Base-by-base conservation (phyloP, 2,888 invertebrate genomes). In the Andrena flavipes region DNA sequence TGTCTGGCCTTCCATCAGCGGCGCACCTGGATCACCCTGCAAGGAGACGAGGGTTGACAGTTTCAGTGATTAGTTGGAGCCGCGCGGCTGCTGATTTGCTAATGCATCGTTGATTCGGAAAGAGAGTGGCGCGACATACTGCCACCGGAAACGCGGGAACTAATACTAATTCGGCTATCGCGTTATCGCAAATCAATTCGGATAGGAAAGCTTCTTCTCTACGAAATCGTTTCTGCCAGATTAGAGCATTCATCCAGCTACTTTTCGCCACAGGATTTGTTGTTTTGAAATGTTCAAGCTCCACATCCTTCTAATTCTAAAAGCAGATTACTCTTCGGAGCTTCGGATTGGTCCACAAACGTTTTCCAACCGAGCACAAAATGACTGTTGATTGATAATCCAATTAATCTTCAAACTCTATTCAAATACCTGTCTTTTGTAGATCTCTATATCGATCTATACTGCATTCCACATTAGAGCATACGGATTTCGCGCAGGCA, bases 11-110 rank as follows among this genome's bases (percentile, higher is more conserved):
- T 94, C 92, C n/a, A 95, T 95, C 48, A 96, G 90, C 60, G 96
- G 95, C n/a, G 96, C 96, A 2, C 96, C 96, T n/a, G 95, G 95
- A 90, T 96, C 96, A 0, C 95, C 95, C 92, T 95, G 95, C 16
- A 93, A 93, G 88, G 56, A 87, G 69, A 81, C 82, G 69, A 72
- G 74, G 73, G 74, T 68, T 76, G 84, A 84, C 75, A 63, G 59
- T 67, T 78, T 80, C 81, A 70, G 68, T 78, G 74, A 86, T 82
- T 80, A 62, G 76, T 67, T 23, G 35, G 23, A 74, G 60, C 71
- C 48, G 23, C 35, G 63, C 42, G 56, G 10, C 56, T 26, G 35
- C 59, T 73, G 63, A 68, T 68, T 67, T 35, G n/a, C 54, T 54
- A 62, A 80, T 60, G 10, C 49, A 54, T 59, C 48, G 48, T 51